These are phyloP conservation scores for Seriola dumerili DNA, from an alignment of 2,113 vertebrate genomes.

Conservation along the genomic window DNA sequence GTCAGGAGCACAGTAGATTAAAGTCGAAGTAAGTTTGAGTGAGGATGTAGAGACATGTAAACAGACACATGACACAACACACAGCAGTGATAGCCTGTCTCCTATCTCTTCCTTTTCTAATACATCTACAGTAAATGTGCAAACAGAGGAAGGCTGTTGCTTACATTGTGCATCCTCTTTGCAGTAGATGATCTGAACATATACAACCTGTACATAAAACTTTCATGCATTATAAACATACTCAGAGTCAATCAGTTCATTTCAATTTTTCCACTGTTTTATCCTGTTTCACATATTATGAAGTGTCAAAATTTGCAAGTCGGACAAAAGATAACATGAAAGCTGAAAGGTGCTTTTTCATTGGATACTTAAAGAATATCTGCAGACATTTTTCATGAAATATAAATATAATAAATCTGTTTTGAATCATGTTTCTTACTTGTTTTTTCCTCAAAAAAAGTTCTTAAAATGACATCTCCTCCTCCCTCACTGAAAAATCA, in stretches of 20 bases:
- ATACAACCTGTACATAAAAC: constrained; percentile 10
- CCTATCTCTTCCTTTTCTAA: constrained; percentile 64
- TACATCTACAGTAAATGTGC: constrained; percentile 49
- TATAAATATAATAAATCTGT: not conserved
- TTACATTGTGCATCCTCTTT: constrained; percentile 57
- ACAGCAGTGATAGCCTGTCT: constrained; percentile 56
- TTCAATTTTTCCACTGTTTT: not conserved
- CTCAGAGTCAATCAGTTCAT: not conserved
- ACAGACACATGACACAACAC: constrained; percentile 68
- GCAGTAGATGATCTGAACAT: not conserved
- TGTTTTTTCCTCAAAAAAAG: too few species aligned
- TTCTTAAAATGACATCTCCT: too few species aligned
- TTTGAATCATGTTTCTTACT: too few species aligned
- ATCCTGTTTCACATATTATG: not conserved
- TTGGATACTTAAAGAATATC: not conserved
- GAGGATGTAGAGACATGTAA: constrained; percentile 77
- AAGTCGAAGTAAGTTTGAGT: constrained; percentile 72
- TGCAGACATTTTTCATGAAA: not conserved
- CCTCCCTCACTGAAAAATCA: too few species aligned
- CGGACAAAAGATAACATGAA: too few species aligned
- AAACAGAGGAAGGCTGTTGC: constrained; percentile 28
- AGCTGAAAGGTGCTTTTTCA: too few species aligned
- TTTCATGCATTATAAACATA: constrained; percentile 11
- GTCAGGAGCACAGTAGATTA: constrained; percentile 89
- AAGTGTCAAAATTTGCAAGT: not conserved